Evolutionary conservation across 2,113 vertebrate genomes (phyloP), one percentile per base, ranked within the genome.

Genomic region (Syngnathus floridae): DNA sequence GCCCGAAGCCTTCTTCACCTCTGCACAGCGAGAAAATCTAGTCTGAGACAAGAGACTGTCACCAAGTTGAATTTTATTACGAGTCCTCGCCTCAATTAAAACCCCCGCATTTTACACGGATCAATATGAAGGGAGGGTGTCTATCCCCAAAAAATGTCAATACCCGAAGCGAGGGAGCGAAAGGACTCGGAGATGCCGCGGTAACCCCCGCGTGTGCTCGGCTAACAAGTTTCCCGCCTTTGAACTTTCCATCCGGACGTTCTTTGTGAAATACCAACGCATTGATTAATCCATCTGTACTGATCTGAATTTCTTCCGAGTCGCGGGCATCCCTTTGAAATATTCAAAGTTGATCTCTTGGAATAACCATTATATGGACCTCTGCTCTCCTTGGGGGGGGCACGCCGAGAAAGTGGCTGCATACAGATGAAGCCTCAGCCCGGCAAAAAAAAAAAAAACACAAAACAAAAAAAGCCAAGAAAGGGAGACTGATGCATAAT

Each of bases 251-350:
- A 82, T 68, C 51, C 70, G 59, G 73, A 58, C 78, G 75, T 79
- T 70, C 69, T 82, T 78, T 84, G 78, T 81, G 77, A 82, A 80
- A 81, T 83, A 82, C 63, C 71, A 82, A 77, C 84, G 69, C 78
- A 84, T 75, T 83, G 84, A 88, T 86, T 82, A 84, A 86, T 86
- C 81, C 76, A 83, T 87, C 82, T 73, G 70, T 62, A 78, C 78
- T 75, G 71, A 88, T 86, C 81, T 77, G 59, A 82, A 81, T 87
- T 81, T 85, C 81, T 85, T 80, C 69, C 14, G 79, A 78, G 82
- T 83, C 77, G 72, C 64, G 68, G 70, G 70, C 79, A 72, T 79
- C 79, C 52, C 77, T 85, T 89, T 89, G 78, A 87, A 88, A 87
- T 87, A 84, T 87, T 87, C 82, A 84, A 82, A 87, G 70, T 73